Conservation (phyloP, 2,888 invertebrate genomes). For the Monoplex corrugatus region DNA sequence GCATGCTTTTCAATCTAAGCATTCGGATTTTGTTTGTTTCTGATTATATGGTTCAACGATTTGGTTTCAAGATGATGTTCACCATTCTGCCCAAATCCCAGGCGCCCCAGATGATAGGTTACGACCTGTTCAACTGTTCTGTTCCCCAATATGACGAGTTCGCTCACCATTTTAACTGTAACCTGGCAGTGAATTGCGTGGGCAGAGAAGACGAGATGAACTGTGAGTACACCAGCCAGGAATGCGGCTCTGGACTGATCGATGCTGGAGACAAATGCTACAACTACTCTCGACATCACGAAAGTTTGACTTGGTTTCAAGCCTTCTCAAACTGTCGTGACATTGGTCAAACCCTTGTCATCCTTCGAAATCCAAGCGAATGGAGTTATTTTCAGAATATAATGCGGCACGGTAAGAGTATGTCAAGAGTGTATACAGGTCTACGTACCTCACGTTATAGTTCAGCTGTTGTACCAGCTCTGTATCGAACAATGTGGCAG, state of each 20-base stretch:
- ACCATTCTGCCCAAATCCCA: conserved; percentile 24
- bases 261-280: conserved; percentile 27
- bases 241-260: conserved; percentile 11
- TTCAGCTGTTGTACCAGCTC: neutral
- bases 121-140: conserved; percentile 43
- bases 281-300: neutral
- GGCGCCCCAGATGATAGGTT: neutral
- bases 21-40: neutral
- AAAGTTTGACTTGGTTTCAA: conserved; percentile 20
- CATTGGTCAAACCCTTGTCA: conserved; percentile 24
- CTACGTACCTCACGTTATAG: conserved; percentile 28
- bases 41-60: neutral
- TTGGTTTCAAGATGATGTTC: conserved; percentile 46
- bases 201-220: conserved; percentile 30
- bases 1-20: conserved; percentile 1
- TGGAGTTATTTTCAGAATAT: neutral
- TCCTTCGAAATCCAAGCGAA: neutral
- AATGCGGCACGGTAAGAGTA: neutral
- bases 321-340: conserved; percentile 3
- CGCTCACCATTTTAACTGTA: conserved; percentile 36
- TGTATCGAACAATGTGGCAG: conserved; percentile 40
- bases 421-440: conserved; percentile 23
- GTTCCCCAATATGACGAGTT: conserved; percentile 25
- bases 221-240: conserved; percentile 28
- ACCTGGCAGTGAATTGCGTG: conserved; percentile 36